Percentiles rank a stretch among this genome's conserved stretches.
phyloP scores from a whole-genome alignment of 2,113 vertebrate species.

The Antechinus stuartii region DNA sequence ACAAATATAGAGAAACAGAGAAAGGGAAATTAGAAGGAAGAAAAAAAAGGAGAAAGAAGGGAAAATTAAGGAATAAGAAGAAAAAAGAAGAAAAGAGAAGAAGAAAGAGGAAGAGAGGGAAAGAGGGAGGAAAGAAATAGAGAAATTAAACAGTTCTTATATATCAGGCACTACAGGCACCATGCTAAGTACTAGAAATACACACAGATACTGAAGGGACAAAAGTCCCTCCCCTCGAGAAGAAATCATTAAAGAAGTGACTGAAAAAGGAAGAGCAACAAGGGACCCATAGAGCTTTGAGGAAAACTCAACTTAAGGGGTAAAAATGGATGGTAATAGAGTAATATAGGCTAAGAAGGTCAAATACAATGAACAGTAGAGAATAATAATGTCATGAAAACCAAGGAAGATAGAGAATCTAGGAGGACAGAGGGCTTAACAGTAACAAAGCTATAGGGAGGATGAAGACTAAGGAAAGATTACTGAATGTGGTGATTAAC shows the following conservation, averaged over 20 bases:
- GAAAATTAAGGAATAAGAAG: too few relatives aligned
- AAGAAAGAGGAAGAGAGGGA: neutral
- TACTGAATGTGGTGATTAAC: neutral
- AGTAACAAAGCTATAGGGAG: neutral
- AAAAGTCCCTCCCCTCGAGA: neutral
- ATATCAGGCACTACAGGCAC: neutral
- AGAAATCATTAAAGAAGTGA: neutral
- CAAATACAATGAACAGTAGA: neutral
- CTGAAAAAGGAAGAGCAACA: neutral
- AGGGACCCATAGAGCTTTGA: neutral
- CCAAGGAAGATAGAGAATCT: neutral
- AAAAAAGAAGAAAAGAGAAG: too few relatives aligned
- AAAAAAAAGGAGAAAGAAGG: too few relatives aligned
- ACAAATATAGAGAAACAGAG: too few relatives aligned
- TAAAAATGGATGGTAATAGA: too few relatives aligned
- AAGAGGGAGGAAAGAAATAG: neutral
- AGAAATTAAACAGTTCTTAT: neutral
- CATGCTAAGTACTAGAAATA: neutral
- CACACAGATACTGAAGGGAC: neutral
- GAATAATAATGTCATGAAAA: neutral
- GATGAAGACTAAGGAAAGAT: neutral
- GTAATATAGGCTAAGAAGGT: neutral
- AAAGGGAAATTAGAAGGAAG: too few relatives aligned
- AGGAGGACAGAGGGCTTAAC: neutral
- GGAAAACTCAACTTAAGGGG: neutral